Evolutionary conservation across 2,797 vertebrate genomes (phyloP).

Genomic region (Acipenser oxyrinchus): DNA sequence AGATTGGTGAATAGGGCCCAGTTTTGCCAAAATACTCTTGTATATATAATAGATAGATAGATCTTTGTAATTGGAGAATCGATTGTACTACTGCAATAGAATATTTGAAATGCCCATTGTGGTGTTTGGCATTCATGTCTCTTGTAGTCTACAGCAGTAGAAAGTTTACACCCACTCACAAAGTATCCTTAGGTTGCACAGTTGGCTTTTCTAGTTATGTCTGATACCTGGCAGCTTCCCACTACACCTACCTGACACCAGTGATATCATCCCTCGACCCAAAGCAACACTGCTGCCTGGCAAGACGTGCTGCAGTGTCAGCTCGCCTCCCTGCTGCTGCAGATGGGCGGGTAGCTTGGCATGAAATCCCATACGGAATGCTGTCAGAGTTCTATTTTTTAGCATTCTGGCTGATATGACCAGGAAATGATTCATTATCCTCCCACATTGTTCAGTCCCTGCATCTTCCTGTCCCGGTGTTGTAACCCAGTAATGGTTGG

Average conservation of each 20-base stretch:
- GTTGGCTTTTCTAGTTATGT: not conserved
- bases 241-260: constrained; percentile 13
- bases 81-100: too few species aligned
- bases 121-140: too few species aligned
- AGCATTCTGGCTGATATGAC: constrained; percentile 5
- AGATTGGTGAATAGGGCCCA: too few species aligned
- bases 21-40: too few species aligned
- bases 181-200: too few species aligned
- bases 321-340: not conserved
- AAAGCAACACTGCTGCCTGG: constrained; percentile 12
- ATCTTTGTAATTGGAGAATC: too few species aligned
- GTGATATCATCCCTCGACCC: constrained; percentile 26
- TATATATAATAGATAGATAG: too few species aligned
- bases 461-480: constrained; percentile 14
- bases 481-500: constrained; percentile 13
- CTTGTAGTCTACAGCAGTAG: too few species aligned
- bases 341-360: constrained; percentile 7
- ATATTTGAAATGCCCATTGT: too few species aligned
- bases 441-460: not conserved
- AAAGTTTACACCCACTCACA: too few species aligned
- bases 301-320: constrained; percentile 14
- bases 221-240: not conserved
- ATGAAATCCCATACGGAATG: constrained; percentile 1
- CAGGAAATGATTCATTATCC: constrained; percentile 5
- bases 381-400: constrained; percentile 7